Evolutionary conservation across 2,113 vertebrate genomes (phyloP), one percentile per base, ranked within the genome.

Genomic region (Aythya baeri): DNA sequence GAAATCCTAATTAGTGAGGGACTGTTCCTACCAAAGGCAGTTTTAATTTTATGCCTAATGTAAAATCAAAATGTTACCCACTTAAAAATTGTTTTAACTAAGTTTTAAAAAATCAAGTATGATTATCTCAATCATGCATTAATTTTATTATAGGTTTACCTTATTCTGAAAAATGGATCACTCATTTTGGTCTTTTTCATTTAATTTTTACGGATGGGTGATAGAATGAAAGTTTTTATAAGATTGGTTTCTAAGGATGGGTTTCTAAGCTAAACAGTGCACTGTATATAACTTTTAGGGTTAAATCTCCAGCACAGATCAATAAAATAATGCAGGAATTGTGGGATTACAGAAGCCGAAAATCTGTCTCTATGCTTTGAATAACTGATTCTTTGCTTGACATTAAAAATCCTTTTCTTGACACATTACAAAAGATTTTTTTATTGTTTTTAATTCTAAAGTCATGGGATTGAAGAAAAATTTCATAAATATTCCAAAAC

Each of bases 341-440:
- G 6, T 73, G 43, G 75, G 77, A 78, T 65, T 92, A 52, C 7
- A 76, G 74, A 76, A 62, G 59, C 31, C 59, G 46, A 58, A 82
- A 89, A 86, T 4, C 22, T 86, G 55, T 13, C 17, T 13, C 59
- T 63, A 11, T 38, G 16, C 23, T 83, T 57, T 75, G 46, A 90
- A 83, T 63, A 90, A 89, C 81, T 97, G 95, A 76, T 73, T 73
- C n/a, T 63, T 95, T 92, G 34, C 90, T 90, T 90, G 72, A 44
- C 3, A 57, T 14, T 81, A 55, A 55, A 82, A 86, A 90, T 93
- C 50, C 92, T 79, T 86, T 80, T 55, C 55, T 34, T 20, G 92
- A 84, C 13, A 55, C 73, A 79, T 83, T 92, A 77, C 8, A 85
- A 85, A 76, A 27, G 5, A 31, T 62, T 82, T 78, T 58, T 85